A percentile compares a stretch with the other conserved stretches of the same genome.
phyloP scores from a whole-genome alignment of 2,888 invertebrate genomes.

The Watsonalla cultraria region DNA sequence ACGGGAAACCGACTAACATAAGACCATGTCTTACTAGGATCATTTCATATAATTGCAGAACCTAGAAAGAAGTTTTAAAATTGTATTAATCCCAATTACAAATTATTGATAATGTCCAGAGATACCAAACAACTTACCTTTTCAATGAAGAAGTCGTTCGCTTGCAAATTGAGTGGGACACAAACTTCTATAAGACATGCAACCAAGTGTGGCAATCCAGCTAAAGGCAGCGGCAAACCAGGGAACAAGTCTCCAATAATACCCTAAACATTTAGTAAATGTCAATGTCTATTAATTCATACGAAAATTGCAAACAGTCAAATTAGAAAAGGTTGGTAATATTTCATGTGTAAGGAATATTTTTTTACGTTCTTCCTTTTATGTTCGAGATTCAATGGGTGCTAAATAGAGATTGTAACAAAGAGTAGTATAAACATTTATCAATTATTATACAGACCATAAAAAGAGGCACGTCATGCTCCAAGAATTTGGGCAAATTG shows the following conservation, averaged over 20 bases:
- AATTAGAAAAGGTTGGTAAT: too few species aligned
- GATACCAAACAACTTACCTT: constrained; percentile 57
- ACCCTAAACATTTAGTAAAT: too few species aligned
- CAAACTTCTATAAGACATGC: constrained; percentile 79
- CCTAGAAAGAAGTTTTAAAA: constrained; percentile 32
- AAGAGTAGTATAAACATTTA: too few species aligned
- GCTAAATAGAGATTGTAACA: too few species aligned
- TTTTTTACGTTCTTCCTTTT: too few species aligned
- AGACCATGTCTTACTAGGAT: constrained; percentile 96
- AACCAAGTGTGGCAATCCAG: constrained; percentile 84
- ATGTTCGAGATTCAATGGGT: too few species aligned
- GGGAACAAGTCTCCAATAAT: constrained; percentile 97
- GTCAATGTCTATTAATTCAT: too few species aligned
- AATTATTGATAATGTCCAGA: background rate
- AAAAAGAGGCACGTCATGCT: constrained; percentile 92
- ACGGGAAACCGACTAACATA: constrained; percentile 95
- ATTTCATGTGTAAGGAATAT: too few species aligned
- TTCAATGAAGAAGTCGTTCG: constrained; percentile 90
- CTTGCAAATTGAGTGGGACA: constrained; percentile 86
- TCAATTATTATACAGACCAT: constrained; percentile 66
- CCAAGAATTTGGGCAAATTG: constrained; percentile 95
- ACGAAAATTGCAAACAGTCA: too few species aligned
- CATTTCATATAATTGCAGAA: constrained; percentile 93
- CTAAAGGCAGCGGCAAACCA: constrained; percentile 85
- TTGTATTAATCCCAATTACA: background rate